Conservation (phyloP, 2,113 vertebrate species). For the Penelope pileata region DNA sequence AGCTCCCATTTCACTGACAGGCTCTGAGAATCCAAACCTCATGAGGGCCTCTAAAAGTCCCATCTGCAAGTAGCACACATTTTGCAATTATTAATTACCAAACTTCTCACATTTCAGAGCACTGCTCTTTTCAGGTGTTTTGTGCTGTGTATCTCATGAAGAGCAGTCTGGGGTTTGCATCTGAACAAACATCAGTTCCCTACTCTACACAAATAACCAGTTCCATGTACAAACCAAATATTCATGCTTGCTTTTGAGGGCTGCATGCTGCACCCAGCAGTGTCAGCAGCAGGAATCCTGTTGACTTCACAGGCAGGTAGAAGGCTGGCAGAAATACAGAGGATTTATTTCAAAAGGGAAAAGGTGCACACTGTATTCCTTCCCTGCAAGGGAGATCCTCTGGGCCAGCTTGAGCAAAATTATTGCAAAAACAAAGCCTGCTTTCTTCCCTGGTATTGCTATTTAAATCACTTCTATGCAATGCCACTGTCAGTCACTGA, state of each 20-base stretch:
- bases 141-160: not conserved
- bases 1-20: not conserved
- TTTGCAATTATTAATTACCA: not conserved
- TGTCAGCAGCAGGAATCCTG: not conserved
- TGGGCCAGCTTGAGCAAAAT: not conserved
- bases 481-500: constrained; percentile 14
- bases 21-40: not conserved
- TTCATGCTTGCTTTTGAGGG: not conserved
- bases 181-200: not conserved
- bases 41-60: not conserved
- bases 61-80: not conserved
- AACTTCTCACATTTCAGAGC: not conserved
- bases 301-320: not conserved
- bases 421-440: not conserved
- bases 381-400: not conserved
- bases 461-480: constrained; percentile 33
- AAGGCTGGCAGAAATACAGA: not conserved
- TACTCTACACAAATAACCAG: not conserved
- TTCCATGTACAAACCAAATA: not conserved
- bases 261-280: not conserved
- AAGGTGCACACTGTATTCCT: not conserved
- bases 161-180: not conserved
- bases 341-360: not conserved
- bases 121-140: not conserved
- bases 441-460: not conserved